Evolutionary conservation across 2,113 vertebrate genomes (phyloP).

Genomic region (Paramisgurnus dabryanus): DNA sequence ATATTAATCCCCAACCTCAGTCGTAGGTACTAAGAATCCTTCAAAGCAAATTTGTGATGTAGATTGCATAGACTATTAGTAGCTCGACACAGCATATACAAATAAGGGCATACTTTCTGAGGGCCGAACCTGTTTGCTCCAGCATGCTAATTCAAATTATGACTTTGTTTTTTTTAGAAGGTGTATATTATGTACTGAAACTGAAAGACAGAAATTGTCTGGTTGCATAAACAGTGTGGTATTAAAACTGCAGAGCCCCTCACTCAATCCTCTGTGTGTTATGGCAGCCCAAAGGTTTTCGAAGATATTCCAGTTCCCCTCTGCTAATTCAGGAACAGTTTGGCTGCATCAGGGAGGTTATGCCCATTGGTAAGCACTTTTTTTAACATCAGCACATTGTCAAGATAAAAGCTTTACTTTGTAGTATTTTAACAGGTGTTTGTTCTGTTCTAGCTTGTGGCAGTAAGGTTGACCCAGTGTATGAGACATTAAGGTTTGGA

Average conservation of each 20-base stretch:
- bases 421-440: conserved; percentile 35
- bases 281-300: conserved; percentile 94
- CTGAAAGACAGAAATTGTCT: no score
- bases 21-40: conserved; percentile 51
- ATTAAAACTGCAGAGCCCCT: no score
- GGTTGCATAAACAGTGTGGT: no score
- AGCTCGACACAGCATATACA: conserved; percentile 48
- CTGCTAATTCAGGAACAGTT: conserved; percentile 97
- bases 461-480: conserved; percentile 97
- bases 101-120: conserved; percentile 11
- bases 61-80: conserved; percentile 49
- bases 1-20: conserved; percentile 51
- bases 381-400: neutral
- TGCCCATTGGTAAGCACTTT: conserved; percentile 92
- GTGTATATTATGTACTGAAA: neutral
- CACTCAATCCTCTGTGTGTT: conserved; percentile 18
- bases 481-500: conserved; percentile 94
- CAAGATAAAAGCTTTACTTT: neutral
- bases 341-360: conserved; percentile 98
- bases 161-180: neutral
- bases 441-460: conserved; percentile 82
- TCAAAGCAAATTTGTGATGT: conserved; percentile 57
- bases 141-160: neutral
- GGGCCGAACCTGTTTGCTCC: neutral
- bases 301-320: conserved; percentile 96